phyloP scores from a whole-genome alignment of 2,113 vertebrate genomes.

The Cryptomyrus ogoouensis region DNA sequence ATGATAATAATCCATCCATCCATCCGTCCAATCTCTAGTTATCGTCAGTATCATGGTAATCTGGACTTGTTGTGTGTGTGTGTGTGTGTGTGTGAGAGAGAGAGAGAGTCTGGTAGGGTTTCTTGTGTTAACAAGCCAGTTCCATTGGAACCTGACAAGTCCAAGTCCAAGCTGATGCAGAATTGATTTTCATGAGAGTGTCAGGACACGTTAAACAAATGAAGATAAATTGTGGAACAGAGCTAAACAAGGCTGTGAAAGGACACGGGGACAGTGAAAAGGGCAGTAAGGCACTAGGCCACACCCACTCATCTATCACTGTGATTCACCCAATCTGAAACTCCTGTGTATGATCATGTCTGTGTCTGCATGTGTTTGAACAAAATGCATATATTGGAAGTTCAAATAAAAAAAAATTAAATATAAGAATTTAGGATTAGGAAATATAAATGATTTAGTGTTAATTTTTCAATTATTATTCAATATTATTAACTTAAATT shows the following conservation, averaged over 20 bases:
- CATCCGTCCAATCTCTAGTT: neutral
- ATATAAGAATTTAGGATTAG: neutral
- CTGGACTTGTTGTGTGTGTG: neutral
- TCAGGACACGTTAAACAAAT: constrained; percentile 62
- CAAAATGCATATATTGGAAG: neutral
- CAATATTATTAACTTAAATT: neutral
- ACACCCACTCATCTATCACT: constrained; percentile 38
- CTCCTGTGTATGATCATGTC: neutral
- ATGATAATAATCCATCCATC: neutral
- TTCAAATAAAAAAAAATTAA: neutral
- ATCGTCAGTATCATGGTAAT: neutral
- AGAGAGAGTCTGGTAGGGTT: neutral
- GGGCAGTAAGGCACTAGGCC: constrained; percentile 30
- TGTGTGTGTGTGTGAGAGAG: neutral
- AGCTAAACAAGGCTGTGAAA: constrained; percentile 47
- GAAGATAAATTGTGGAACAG: constrained; percentile 65
- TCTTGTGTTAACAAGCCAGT: constrained; percentile 38
- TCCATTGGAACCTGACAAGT: constrained; percentile 35
- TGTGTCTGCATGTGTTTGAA: neutral
- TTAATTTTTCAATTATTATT: neutral
- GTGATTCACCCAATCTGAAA: constrained; percentile 21
- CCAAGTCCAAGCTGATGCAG: constrained; percentile 49
- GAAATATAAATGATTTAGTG: neutral
- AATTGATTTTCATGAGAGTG: constrained; percentile 60
- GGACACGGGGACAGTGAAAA: constrained; percentile 32